Conservation (phyloP, 2,888 invertebrate species). For the Apamea anceps region DNA sequence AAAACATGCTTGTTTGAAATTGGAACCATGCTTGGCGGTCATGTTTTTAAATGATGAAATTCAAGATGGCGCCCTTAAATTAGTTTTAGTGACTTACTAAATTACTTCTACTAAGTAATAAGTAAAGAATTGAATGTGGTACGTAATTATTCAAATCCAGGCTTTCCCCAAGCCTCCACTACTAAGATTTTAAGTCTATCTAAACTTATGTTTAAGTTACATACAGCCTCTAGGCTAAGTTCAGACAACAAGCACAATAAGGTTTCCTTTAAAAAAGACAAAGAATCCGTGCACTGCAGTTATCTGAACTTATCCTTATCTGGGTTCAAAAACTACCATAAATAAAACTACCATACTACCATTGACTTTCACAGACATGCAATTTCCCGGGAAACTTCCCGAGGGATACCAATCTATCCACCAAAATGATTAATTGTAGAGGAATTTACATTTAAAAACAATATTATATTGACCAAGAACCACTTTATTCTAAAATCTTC, state of each 20-base stretch:
- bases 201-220: constrained; percentile 14
- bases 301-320: constrained; percentile 29
- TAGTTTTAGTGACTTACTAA: constrained; percentile 20
- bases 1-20: constrained; percentile 23
- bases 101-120: neutral
- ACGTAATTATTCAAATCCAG: neutral
- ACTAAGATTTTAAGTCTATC: neutral
- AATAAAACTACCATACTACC: constrained; percentile 5
- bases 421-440: constrained; percentile 1
- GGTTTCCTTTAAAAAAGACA: neutral
- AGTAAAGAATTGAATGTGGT: neutral
- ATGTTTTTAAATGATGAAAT: constrained; percentile 9
- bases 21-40: constrained; percentile 33
- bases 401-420: neutral
- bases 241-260: neutral
- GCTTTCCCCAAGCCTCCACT: neutral
- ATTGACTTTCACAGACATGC: constrained; percentile 23
- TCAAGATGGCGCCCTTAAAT: constrained; percentile 1
- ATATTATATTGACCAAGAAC: constrained; percentile 11
- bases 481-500: neutral
- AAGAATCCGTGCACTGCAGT: neutral
- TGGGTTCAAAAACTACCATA: neutral
- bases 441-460: neutral
- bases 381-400: constrained; percentile 10
- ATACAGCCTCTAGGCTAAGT: constrained; percentile 7